Conservation (phyloP, 1,140 invertebrate species). For the Drosophila ambigua region DNA sequence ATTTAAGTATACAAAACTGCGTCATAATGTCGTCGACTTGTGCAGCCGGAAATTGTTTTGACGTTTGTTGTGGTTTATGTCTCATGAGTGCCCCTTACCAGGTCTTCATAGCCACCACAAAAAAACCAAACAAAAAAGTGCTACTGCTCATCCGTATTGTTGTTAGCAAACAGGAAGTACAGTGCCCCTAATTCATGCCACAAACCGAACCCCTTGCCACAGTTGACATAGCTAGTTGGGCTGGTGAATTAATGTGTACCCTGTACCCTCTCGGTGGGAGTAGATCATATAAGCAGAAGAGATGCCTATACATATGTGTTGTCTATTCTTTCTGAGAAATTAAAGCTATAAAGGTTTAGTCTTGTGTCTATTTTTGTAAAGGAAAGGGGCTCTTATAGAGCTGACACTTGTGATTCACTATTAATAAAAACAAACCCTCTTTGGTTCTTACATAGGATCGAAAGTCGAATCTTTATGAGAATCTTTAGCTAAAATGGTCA, state of each 20-base stretch:
- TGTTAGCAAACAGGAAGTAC: constrained; percentile 17
- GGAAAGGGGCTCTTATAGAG: too few relatives aligned
- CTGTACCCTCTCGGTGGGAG: too few relatives aligned
- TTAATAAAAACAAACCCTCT: too few relatives aligned
- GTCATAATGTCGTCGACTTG: constrained; percentile 33
- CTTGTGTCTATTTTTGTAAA: too few relatives aligned
- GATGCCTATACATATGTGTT: too few relatives aligned
- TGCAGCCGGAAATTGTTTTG: constrained; percentile 64
- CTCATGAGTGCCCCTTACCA: not conserved
- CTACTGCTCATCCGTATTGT: not conserved
- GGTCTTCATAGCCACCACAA: not conserved
- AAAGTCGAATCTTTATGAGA: too few relatives aligned
- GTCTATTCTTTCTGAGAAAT: too few relatives aligned
- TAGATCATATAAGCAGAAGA: too few relatives aligned
- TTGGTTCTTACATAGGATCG: too few relatives aligned
- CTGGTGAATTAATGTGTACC: not conserved
- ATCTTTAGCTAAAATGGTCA: too few relatives aligned
- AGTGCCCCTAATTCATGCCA: constrained; percentile 6
- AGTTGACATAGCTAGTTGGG: constrained; percentile 14
- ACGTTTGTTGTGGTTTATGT: constrained; percentile 68
- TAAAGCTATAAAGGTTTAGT: too few relatives aligned
- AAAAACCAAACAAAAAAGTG: not conserved
- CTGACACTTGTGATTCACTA: too few relatives aligned
- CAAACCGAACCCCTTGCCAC: constrained; percentile 25
- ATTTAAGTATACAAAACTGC: constrained; percentile 24